These are phyloP conservation scores for Romanogobio albipinnatus DNA, from an alignment of 2,113 vertebrate genomes.

Conservation along the genomic window DNA sequence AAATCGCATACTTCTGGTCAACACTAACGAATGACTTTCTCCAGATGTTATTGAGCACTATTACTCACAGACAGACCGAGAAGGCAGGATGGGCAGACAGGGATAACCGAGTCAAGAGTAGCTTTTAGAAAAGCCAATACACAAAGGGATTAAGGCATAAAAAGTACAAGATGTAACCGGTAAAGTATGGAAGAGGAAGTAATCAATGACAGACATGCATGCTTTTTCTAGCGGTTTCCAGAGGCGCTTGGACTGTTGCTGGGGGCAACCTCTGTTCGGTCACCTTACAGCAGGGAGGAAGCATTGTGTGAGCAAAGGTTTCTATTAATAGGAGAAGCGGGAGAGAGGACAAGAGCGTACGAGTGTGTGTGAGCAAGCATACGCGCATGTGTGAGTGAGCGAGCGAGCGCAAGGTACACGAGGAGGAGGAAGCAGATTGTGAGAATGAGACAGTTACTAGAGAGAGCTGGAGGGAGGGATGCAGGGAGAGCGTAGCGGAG, in stretches of 20 bases:
- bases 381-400: conserved; percentile 36
- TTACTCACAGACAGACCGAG: neutral
- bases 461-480: conserved; percentile 73
- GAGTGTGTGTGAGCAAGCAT: conserved; percentile 28
- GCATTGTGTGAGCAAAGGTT: conserved; percentile 66
- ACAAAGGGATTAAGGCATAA: neutral
- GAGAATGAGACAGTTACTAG: conserved; percentile 75
- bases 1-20: neutral
- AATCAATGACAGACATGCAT: conserved; percentile 28
- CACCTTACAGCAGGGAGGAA: conserved; percentile 74
- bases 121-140: neutral
- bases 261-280: conserved; percentile 76
- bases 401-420: conserved; percentile 55
- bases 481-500: conserved; percentile 71
- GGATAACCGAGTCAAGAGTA: neutral
- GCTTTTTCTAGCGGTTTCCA: conserved; percentile 56
- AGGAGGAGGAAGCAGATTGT: conserved; percentile 70
- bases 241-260: conserved; percentile 72
- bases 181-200: conserved; percentile 11
- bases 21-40: neutral
- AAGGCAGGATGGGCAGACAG: neutral
- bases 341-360: conserved; percentile 66
- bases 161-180: conserved; percentile 14
- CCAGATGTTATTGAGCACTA: neutral
- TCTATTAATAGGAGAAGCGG: conserved; percentile 73